These are phyloP conservation scores for Vombatus ursinus DNA, from an alignment of 2,113 vertebrate genomes.

Conservation along the genomic window DNA sequence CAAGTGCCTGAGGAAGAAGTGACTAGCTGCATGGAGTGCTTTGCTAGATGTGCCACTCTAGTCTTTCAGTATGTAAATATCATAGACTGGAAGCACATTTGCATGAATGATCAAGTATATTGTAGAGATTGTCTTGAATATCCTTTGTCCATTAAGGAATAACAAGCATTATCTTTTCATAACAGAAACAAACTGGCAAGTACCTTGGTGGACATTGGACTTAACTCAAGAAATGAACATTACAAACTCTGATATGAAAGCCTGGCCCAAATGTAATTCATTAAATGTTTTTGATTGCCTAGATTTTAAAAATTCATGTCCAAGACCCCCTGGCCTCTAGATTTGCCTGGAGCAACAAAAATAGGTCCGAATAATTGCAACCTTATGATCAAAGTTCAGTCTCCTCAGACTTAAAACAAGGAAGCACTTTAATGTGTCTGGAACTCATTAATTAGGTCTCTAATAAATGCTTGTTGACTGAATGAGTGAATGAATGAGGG, in stretches of 20 bases:
- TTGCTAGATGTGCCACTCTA: neutral
- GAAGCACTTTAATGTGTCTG: neutral
- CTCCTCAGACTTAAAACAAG: neutral
- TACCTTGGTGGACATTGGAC: neutral
- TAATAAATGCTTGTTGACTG: neutral
- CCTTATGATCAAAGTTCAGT: constrained; percentile 15
- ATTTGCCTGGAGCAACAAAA: constrained; percentile 34
- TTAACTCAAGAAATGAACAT: constrained; percentile 20
- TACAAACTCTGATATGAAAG: constrained; percentile 5
- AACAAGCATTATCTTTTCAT: neutral
- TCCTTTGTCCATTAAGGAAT: neutral
- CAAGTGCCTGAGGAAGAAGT: neutral
- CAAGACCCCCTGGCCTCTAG: constrained; percentile 1
- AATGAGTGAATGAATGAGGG: neutral
- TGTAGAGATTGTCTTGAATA: neutral
- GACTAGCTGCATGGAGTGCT: neutral
- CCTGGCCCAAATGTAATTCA: neutral
- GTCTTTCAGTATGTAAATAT: neutral
- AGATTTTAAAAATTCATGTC: neutral
- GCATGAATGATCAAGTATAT: neutral
- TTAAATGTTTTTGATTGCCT: constrained; percentile 13
- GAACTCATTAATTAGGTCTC: neutral
- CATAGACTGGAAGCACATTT: neutral
- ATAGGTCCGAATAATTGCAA: neutral
- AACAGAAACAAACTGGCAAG: neutral